phyloP scores from a whole-genome alignment of 2,797 vertebrate species.

The Microtus obscurus region DNA sequence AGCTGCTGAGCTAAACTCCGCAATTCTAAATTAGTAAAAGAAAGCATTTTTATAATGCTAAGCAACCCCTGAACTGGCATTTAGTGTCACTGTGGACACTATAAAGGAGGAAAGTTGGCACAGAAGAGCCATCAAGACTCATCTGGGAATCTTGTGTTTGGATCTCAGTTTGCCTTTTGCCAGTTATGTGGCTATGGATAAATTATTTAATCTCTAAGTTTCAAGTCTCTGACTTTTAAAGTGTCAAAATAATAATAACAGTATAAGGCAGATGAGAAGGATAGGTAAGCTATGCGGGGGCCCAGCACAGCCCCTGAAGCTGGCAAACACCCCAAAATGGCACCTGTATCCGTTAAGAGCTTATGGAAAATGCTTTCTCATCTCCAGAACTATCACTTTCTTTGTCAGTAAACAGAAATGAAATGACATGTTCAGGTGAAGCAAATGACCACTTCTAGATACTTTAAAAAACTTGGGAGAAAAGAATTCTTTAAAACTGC shows the following conservation, averaged over 20 bases:
- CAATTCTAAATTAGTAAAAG: conserved; percentile 52
- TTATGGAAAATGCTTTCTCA: conserved; percentile 28
- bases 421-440: not conserved
- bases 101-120: conserved; percentile 8
- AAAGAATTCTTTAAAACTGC: not conserved
- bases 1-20: conserved; percentile 30
- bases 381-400: not conserved
- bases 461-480: not conserved
- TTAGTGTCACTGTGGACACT: not conserved
- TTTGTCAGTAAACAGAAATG: not conserved
- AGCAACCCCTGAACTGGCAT: conserved; percentile 27
- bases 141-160: conserved; percentile 34
- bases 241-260: conserved; percentile 52
- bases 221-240: conserved; percentile 46
- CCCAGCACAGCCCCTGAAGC: not conserved
- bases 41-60: conserved; percentile 51
- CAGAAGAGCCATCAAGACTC: not conserved
- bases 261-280: not conserved
- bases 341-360: not conserved
- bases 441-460: conserved; percentile 16
- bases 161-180: conserved; percentile 48
- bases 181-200: not conserved
- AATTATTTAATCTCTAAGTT: conserved; percentile 53
- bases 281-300: not conserved
- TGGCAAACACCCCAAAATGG: not conserved